Evolutionary conservation across 2,888 invertebrate genomes (phyloP).

Genomic region (Portevinia maculata): DNA sequence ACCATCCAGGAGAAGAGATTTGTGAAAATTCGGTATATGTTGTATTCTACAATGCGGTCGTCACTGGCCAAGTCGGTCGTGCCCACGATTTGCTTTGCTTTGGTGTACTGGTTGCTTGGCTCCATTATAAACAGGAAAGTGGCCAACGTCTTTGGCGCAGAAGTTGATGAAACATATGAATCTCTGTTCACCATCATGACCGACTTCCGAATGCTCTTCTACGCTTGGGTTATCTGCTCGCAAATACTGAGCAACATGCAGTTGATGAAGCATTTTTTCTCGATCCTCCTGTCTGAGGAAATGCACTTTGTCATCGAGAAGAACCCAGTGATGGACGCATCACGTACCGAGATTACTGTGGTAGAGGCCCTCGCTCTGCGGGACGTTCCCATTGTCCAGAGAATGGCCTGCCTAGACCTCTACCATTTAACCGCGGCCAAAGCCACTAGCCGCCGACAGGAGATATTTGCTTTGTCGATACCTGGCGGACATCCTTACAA

Average conservation of each 20-base stretch:
- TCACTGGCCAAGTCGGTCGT: conserved; percentile 85
- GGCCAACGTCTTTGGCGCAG: conserved; percentile 84
- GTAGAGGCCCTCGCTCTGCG: conserved; percentile 84
- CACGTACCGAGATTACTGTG: conserved; percentile 84
- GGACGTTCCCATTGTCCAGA: conserved; percentile 87
- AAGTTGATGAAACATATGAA: conserved; percentile 77
- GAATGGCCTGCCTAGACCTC: conserved; percentile 90
- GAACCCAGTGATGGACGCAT: conserved; percentile 77
- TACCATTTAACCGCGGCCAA: conserved; percentile 85
- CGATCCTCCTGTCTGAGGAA: conserved; percentile 88
- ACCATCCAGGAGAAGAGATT: conserved; percentile 89
- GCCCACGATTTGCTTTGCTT: conserved; percentile 86
- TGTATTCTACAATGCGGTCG: conserved; percentile 85
- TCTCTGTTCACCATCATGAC: conserved; percentile 80
- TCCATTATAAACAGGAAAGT: conserved; percentile 84
- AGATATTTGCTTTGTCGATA: conserved; percentile 89
- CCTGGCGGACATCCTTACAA: conserved; percentile 95
- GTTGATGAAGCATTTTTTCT: conserved; percentile 88
- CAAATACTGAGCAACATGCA: conserved; percentile 88
- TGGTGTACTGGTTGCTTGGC: conserved; percentile 87
- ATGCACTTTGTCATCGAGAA: conserved; percentile 86
- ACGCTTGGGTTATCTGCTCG: conserved; percentile 88
- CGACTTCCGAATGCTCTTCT: conserved; percentile 84
- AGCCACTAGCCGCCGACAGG: conserved; percentile 85
- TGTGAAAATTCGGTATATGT: conserved; percentile 86